Conservation (phyloP, 2,888 invertebrate genomes). For the Drosophila niveifrons region DNA sequence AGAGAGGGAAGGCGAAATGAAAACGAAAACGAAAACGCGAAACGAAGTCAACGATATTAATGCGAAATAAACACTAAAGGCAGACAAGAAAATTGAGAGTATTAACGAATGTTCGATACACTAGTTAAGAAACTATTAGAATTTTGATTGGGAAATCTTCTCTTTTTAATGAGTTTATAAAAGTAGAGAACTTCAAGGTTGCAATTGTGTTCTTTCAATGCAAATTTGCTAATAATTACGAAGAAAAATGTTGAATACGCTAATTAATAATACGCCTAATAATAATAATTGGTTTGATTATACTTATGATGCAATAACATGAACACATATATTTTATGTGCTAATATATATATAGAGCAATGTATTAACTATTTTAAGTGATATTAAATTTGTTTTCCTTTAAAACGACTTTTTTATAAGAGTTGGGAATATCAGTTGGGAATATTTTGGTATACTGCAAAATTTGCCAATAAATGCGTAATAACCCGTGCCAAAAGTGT, state of each 20-base stretch:
- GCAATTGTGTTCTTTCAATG: too few species aligned
- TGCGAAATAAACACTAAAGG: slow-evolving; percentile 11
- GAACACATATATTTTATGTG: too few species aligned
- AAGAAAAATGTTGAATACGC: too few species aligned
- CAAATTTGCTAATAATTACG: too few species aligned
- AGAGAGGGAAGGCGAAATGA: slow-evolving; percentile 34
- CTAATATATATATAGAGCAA: too few species aligned
- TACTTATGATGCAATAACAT: too few species aligned
- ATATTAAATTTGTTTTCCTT: too few species aligned
- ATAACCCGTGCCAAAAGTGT: slow-evolving; percentile 1
- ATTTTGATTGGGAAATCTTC: background rate
- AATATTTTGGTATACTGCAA: background rate
- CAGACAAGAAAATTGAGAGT: background rate
- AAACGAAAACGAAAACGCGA: slow-evolving; percentile 24
- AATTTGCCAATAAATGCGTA: background rate
- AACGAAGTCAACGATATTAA: slow-evolving; percentile 13
- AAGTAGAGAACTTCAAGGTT: too few species aligned
- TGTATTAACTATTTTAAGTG: too few species aligned
- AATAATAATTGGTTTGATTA: too few species aligned
- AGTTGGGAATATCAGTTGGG: background rate
- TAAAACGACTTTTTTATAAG: background rate
- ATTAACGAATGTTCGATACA: slow-evolving; percentile 33
- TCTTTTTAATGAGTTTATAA: background rate
- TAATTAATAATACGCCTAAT: too few species aligned
- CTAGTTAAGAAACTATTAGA: background rate